A percentile compares a stretch with the other conserved stretches of the same genome.
Evolutionary conservation across 2,888 invertebrate species (phyloP).

Genomic region (Caenorhabditis japonica): DNA sequence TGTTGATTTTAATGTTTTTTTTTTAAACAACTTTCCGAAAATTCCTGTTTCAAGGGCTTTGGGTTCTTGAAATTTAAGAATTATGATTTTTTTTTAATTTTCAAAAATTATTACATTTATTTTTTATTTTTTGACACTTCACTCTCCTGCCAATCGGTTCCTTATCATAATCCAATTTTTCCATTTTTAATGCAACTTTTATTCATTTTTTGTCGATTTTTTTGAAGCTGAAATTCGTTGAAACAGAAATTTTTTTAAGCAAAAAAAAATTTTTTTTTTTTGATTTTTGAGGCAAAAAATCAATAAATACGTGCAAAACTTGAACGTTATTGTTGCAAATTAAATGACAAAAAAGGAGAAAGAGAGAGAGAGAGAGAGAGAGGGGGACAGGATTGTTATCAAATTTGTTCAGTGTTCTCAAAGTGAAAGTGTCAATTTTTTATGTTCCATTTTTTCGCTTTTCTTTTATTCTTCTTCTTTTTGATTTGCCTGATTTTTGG

Average conservation of each 20-base stretch:
- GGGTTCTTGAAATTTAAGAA: neutral
- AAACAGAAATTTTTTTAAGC: no score
- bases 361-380: conserved; percentile 1
- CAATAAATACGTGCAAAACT: no score
- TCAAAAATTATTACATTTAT: neutral
- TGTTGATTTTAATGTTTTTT: neutral
- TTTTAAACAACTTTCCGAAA: no score
- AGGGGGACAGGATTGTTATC: conserved; percentile 14
- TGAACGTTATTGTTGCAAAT: no score
- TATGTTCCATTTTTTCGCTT: neutral
- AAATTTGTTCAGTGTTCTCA: conserved; percentile 5
- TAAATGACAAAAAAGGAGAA: neutral
- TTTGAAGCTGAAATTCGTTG: no score
- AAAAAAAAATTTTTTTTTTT: no score
- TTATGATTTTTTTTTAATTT: neutral
- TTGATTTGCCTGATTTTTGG: neutral
- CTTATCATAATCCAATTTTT: conserved; percentile 24
- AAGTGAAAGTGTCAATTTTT: conserved; percentile 22
- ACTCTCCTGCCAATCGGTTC: conserved; percentile 9
- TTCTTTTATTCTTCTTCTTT: conserved; percentile 8
- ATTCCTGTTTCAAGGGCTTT: neutral
- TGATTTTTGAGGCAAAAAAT: no score
- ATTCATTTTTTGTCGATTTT: no score
- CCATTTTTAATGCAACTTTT: neutral
- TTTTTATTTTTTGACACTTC: neutral